Evolutionary conservation across 1,140 invertebrate species (phyloP).

Genomic region (Samia ricini): DNA sequence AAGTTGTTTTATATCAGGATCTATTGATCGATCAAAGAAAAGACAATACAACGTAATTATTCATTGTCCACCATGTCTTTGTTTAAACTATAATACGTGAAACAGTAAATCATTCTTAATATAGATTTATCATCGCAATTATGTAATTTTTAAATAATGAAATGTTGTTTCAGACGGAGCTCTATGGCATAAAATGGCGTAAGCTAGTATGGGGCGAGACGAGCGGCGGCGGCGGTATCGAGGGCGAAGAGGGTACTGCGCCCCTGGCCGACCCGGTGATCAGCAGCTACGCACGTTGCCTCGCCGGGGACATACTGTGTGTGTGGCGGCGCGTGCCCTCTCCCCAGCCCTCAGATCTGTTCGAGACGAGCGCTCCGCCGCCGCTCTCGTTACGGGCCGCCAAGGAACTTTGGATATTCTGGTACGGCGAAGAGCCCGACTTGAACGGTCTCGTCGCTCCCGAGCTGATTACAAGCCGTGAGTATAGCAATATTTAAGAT

Average conservation of each 20-base stretch:
- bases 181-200: constrained; percentile 99
- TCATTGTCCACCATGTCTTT: background rate
- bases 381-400: constrained; percentile 87
- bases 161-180: constrained; percentile 89
- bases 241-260: constrained; percentile 78
- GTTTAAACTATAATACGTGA: background rate
- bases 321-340: constrained; percentile 94
- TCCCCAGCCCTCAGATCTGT: constrained; percentile 60
- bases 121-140: background rate
- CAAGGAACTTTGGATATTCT: constrained; percentile 99
- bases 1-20: too few species aligned
- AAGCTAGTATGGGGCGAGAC: constrained; percentile 91
- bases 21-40: too few species aligned
- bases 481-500: constrained; percentile 61
- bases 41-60: too few species aligned
- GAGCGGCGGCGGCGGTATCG: constrained; percentile 79
- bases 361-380: constrained; percentile 74
- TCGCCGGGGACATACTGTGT: constrained; percentile 95
- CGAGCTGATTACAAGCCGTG: constrained; percentile 87
- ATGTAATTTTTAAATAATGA: background rate
- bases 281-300: constrained; percentile 94
- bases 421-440: constrained; percentile 98
- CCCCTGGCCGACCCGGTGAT: constrained; percentile 96
- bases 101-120: background rate
- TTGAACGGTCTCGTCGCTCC: constrained; percentile 89